These are phyloP conservation scores for Diloba caeruleocephala DNA, from an alignment of 2,888 invertebrate genomes.

Conservation along the genomic window DNA sequence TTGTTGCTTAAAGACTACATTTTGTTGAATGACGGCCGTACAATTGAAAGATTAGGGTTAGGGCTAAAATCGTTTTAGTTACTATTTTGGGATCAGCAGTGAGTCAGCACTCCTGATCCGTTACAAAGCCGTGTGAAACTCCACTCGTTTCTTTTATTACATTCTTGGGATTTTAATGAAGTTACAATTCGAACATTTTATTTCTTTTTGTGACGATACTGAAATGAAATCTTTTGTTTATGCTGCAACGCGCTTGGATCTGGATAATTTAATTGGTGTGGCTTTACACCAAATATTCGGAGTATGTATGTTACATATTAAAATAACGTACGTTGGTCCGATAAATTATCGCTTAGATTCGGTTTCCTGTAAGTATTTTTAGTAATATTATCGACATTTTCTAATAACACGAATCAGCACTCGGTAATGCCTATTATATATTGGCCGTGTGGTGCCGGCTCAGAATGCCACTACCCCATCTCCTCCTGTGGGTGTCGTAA, in stretches of 20 bases:
- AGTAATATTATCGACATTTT: too few species aligned
- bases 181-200: constrained; percentile 5
- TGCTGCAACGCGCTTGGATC: neutral
- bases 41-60: constrained; percentile 56
- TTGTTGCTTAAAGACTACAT: constrained; percentile 47
- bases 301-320: too few species aligned
- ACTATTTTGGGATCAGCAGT: constrained; percentile 48
- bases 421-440: too few species aligned
- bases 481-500: too few species aligned
- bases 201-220: constrained; percentile 4
- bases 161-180: constrained; percentile 40
- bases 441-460: too few species aligned
- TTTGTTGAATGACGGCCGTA: constrained; percentile 37
- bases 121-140: constrained; percentile 45
- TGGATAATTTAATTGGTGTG: constrained; percentile 19
- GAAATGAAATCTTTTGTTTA: constrained; percentile 12
- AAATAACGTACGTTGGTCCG: too few species aligned
- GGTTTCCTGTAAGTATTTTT: too few species aligned
- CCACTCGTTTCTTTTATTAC: constrained; percentile 31
- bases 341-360: too few species aligned
- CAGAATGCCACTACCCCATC: too few species aligned
- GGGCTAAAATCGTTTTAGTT: constrained; percentile 33
- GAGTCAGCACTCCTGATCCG: constrained; percentile 47
- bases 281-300: too few species aligned
- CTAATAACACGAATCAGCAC: too few species aligned